A percentile compares a stretch with the other conserved stretches of the same genome.
Evolutionary conservation across 2,797 vertebrate species (phyloP).

Genomic region (Notolepis coatsorum): DNA sequence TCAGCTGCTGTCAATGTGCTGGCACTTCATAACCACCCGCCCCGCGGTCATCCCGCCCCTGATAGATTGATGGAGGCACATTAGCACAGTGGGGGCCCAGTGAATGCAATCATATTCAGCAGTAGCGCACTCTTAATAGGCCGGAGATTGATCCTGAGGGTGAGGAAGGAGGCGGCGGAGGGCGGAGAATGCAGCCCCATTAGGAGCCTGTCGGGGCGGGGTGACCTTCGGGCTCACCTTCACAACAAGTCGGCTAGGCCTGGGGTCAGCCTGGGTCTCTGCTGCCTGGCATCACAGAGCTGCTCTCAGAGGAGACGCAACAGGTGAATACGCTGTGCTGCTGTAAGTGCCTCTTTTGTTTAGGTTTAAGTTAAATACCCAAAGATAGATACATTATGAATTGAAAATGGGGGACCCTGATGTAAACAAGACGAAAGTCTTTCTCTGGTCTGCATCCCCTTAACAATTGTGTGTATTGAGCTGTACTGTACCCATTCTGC

Average conservation of each 20-base stretch:
- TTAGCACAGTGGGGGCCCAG: slow-evolving; percentile 78
- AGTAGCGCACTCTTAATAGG: slow-evolving; percentile 79
- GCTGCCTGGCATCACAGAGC: slow-evolving; percentile 13
- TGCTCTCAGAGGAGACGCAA: slow-evolving; percentile 29
- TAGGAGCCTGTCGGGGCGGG: slow-evolving; percentile 71
- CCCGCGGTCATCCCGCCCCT: slow-evolving; percentile 75
- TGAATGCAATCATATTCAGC: slow-evolving; percentile 87
- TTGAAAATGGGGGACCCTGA: too few species aligned
- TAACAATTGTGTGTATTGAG: too few species aligned
- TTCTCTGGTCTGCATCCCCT: too few species aligned
- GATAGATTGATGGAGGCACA: slow-evolving; percentile 87
- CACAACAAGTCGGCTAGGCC: slow-evolving; percentile 54
- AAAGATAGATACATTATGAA: too few species aligned
- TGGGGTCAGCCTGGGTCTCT: slow-evolving; percentile 51
- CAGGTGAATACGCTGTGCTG: too few species aligned
- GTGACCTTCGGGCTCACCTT: slow-evolving; percentile 82
- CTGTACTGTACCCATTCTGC: too few species aligned
- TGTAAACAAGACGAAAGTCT: too few species aligned
- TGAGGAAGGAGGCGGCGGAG: slow-evolving; percentile 54
- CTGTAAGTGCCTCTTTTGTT: too few species aligned
- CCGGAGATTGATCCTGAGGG: slow-evolving; percentile 83
- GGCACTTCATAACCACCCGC: slow-evolving; percentile 85
- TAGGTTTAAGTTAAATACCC: too few species aligned
- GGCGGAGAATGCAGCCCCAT: slow-evolving; percentile 63
- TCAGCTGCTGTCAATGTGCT: slow-evolving; percentile 75